Base-by-base conservation (phyloP, 2,113 vertebrate species). In the Neogobius melanostomus region DNA sequence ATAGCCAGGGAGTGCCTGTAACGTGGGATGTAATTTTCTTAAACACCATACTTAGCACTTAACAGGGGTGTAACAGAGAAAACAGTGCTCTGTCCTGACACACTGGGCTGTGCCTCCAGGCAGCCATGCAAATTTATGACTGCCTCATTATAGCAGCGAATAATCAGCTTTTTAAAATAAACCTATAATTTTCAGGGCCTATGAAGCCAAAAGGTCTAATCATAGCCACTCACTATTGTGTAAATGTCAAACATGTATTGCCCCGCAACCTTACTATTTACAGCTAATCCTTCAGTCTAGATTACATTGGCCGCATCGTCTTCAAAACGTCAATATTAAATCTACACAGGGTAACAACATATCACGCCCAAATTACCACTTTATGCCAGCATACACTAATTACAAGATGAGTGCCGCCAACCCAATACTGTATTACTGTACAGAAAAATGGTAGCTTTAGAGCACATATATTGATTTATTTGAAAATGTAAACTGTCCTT, bases 151-250 rank as follows among this genome's bases (percentile, higher is more conserved):
- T 82, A 72, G 64, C 10, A 66, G 82, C 82, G 57, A 83, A 84
- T 88, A 89, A 90, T 91, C 64, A 72, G 59, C 64, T 81, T 81
- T 84, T 86, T 81, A 87, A 89, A 91, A 85, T 71, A 90, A 89
- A 90, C 53, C 74, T 62, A 64, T 64, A 3, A 83, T 87, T 76
- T 81, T 66, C 74, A 71, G 57, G 73, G 53, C 61, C 83, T 80
- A 66, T 84, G 64, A 82, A 82, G 69, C 63, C 66, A 42, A 72
- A 11, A 70, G 75, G 66, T 71, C 72, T 73, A 15, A 69, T 72
- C 45, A 15, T 82, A 59, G 49, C 62, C n/a, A 4, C 56, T 75
- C 56, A 51, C 59, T 47, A 16, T 46, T 17, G 12, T 68, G 36
- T 68, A 43, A 66, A 65, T 45, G 68, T 64, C 8, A 64, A 48